phyloP scores from a whole-genome alignment of 2,888 invertebrate genomes.

The Taphrorychus bicolor region DNA sequence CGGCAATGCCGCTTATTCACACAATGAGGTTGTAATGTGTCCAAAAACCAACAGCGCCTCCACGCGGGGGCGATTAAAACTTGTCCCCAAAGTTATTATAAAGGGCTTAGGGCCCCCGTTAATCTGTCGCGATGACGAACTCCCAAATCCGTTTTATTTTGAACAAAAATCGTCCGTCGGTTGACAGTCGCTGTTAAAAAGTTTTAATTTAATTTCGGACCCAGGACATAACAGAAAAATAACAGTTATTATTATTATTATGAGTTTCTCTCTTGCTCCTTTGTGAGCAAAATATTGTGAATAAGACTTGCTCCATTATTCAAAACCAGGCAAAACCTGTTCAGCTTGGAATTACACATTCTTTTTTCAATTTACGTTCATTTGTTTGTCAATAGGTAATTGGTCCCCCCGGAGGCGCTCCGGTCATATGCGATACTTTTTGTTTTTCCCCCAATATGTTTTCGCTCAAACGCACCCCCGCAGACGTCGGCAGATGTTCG shows the following conservation, averaged over 20 bases:
- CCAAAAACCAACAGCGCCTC: background rate
- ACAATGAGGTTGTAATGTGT: background rate
- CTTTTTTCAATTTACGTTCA: too few relatives aligned
- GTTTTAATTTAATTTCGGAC: background rate
- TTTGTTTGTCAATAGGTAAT: too few relatives aligned
- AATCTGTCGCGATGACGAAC: background rate
- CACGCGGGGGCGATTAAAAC: background rate
- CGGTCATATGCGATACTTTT: background rate
- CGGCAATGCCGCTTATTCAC: background rate
- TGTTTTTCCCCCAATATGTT: background rate
- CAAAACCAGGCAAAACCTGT: too few relatives aligned
- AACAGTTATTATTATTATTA: too few relatives aligned
- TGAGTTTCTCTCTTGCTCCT: background rate
- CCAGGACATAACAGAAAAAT: background rate
- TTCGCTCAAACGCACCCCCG: background rate
- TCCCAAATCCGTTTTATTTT: background rate
- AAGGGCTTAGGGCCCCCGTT: background rate
- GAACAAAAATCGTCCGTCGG: background rate
- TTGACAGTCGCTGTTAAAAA: background rate
- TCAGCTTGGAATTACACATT: too few relatives aligned
- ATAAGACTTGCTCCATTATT: background rate
- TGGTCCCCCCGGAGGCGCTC: too few relatives aligned
- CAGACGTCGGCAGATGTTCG: slow-evolving; percentile 12
- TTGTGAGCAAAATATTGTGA: background rate
- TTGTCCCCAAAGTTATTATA: background rate